A percentile compares a stretch with the other conserved stretches of the same genome.
phyloP scores from a whole-genome alignment of 1,140 invertebrate species.

The Nephila pilipes region DNA sequence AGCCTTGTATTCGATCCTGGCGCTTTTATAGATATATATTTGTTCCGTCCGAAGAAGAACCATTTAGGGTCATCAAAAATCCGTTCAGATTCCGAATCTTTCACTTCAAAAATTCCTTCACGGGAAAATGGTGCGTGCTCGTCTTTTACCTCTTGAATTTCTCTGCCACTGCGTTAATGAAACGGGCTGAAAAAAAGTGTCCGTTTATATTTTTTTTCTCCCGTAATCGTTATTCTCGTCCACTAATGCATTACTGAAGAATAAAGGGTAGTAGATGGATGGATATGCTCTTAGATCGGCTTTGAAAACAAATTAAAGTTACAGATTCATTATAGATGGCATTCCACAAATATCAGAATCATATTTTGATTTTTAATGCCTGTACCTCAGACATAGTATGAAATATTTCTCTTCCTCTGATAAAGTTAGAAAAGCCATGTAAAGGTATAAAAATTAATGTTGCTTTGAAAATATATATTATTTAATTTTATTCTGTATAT shows the following conservation, averaged over 20 bases:
- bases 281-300: neutral
- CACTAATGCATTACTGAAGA: conserved; percentile 43
- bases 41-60: conserved; percentile 72
- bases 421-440: too few relatives aligned
- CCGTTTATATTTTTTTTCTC: conserved; percentile 49
- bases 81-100: conserved; percentile 69
- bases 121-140: conserved; percentile 55
- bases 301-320: conserved; percentile 38
- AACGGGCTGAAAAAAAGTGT: conserved; percentile 38
- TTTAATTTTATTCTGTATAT: too few relatives aligned
- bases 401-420: neutral
- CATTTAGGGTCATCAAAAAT: conserved; percentile 75
- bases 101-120: conserved; percentile 69
- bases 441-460: too few relatives aligned
- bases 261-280: conserved; percentile 1
- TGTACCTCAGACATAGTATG: neutral
- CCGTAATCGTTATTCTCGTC: conserved; percentile 20
- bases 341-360: conserved; percentile 24
- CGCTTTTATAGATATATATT: conserved; percentile 73
- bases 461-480: too few relatives aligned
- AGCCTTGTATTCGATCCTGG: conserved; percentile 64
- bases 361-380: conserved; percentile 14
- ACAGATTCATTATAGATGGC: conserved; percentile 44
- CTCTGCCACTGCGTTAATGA: conserved; percentile 50
- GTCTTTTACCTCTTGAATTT: conserved; percentile 42